These are phyloP conservation scores for Bucorvus abyssinicus DNA, from an alignment of 2,797 vertebrate genomes.

Conservation along the genomic window DNA sequence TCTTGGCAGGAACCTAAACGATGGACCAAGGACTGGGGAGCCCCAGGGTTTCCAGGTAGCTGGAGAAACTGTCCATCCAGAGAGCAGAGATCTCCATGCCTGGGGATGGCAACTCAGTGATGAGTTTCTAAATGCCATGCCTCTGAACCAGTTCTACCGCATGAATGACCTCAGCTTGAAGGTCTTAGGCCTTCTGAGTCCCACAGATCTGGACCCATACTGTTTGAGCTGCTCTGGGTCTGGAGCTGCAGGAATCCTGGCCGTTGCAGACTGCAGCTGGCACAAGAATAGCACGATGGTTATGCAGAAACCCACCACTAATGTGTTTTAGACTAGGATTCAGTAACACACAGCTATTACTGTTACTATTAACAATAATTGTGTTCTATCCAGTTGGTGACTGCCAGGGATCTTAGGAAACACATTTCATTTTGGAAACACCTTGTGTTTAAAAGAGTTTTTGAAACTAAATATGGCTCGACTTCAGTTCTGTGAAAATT, in stretches of 20 bases:
- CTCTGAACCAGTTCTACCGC: background rate
- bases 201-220: background rate
- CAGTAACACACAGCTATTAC: background rate
- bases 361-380: background rate
- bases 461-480: constrained; percentile 43
- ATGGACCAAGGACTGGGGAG: background rate
- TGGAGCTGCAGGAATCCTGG: background rate
- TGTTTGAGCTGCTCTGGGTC: background rate
- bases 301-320: background rate
- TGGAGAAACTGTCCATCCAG: background rate
- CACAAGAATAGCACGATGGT: background rate
- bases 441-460: constrained; percentile 27
- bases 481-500: constrained; percentile 36
- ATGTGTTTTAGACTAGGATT: background rate
- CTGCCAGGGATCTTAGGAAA: constrained; percentile 22
- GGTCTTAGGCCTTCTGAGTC: background rate
- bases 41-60: background rate
- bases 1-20: background rate
- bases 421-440: constrained; percentile 35
- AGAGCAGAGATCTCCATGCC: background rate
- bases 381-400: background rate
- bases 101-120: background rate
- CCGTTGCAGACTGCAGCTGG: background rate
- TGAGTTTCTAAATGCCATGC: background rate
- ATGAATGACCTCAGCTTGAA: background rate